Evolutionary conservation across 2,888 invertebrate genomes (phyloP).

Genomic region (Dryobotodes eremita): DNA sequence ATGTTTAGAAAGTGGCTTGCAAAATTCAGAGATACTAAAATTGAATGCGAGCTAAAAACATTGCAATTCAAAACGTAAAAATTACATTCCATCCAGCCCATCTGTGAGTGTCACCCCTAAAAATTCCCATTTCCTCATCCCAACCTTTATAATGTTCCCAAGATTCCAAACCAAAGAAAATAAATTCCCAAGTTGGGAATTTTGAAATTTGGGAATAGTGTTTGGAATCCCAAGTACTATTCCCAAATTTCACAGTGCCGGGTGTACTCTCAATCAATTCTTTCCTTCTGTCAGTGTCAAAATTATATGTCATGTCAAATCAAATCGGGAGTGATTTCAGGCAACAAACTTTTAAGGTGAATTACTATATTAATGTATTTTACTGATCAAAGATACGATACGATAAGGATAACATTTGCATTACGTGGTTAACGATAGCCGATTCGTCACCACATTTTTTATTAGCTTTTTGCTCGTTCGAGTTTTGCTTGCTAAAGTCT

Average conservation of each 20-base stretch:
- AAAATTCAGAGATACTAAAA: neutral
- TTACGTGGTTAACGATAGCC: constrained; percentile 51
- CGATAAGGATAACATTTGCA: constrained; percentile 54
- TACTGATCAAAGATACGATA: constrained; percentile 29
- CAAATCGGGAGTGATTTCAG: neutral
- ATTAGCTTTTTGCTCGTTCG: constrained; percentile 43
- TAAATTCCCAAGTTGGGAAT: neutral
- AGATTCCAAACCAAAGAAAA: no score
- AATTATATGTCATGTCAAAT: constrained; percentile 5
- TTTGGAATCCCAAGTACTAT: neutral
- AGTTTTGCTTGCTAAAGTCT: constrained; percentile 40
- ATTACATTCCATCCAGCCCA: neutral
- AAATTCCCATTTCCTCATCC: neutral
- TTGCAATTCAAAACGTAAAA: constrained; percentile 1
- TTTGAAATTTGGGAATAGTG: no score
- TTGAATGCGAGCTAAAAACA: neutral
- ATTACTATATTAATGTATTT: neutral
- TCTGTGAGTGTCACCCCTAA: neutral
- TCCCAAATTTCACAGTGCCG: neutral
- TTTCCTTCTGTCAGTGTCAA: constrained; percentile 16
- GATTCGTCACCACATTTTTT: constrained; percentile 59
- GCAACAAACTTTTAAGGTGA: constrained; percentile 35
- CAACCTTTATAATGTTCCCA: neutral
- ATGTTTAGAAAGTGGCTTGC: neutral
- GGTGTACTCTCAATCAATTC: neutral